Base-by-base conservation (phyloP, 2,888 invertebrate genomes). In the Mechanitis messenoides region DNA sequence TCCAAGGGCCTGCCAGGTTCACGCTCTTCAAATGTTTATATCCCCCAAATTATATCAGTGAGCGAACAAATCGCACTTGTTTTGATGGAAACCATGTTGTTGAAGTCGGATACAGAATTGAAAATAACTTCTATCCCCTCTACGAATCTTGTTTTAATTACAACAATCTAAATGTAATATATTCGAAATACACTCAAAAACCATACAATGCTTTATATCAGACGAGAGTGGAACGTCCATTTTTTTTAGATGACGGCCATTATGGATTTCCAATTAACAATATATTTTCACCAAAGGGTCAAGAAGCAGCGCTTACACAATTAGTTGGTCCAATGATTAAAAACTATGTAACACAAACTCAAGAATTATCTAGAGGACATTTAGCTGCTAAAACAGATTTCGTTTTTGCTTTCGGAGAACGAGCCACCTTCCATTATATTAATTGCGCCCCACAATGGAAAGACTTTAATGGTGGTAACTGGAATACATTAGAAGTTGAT, bases 361-460 rank as follows among this genome's bases (percentile, higher is more conserved):
- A 82, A 66, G 76, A 89, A 3, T 78, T 94, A 6, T 86, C 93
- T 0, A 87, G 93, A 64, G 94, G 93, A 2, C 94, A 94, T 78
- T 79, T 93, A 59, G 87, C 92, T 0, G 93, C 94, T 4, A 93
- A 92, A 77, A 92, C 91, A 0, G 94, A 94, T 75, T 93, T 93
- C 62, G 84, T 91, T 1, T 92, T 91, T 63, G 92, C 92, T 0
- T 84, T 91, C 55, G 90, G 92, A 53, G 92, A 94, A 70, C 82
- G 88, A 7, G 87, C 92, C 0, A 93, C 93, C 0, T 94, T 93
- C 71, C 92, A 93, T 73, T 93, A 92, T 65, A 80, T 93, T 1
- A 94, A 94, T 73, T 92, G 91, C 2, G 92, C 92, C 0, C 93
- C 94, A 0, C 94, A 94, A 65, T 94, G 94, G 94, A 91, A 91